A percentile compares a stretch with the other conserved stretches of the same genome.
These are phyloP conservation scores for Paedocypris micromegethes DNA, from an alignment of 2,797 vertebrate species.

Conservation along the genomic window DNA sequence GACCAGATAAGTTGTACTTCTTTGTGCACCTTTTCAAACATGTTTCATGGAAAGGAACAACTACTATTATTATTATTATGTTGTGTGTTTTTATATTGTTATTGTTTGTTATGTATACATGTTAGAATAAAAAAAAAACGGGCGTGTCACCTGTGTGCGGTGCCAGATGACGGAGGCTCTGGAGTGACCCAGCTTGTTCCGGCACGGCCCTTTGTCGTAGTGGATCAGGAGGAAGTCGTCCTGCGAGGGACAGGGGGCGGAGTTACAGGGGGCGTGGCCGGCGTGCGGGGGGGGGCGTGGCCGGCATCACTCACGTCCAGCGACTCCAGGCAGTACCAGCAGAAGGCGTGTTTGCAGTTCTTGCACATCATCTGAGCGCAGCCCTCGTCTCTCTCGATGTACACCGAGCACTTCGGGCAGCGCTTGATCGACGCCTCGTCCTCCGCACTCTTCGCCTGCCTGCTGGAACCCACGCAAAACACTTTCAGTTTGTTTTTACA, in stretches of 20 bases:
- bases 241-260: slow-evolving; percentile 48
- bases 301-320: slow-evolving; percentile 82
- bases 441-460: slow-evolving; percentile 61
- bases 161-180: slow-evolving; percentile 85
- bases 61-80: too few species aligned
- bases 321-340: slow-evolving; percentile 98
- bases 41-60: too few species aligned
- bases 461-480: neutral
- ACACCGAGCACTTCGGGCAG: slow-evolving; percentile 95
- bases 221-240: slow-evolving; percentile 84
- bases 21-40: too few species aligned
- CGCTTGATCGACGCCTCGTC: slow-evolving; percentile 92
- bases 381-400: slow-evolving; percentile 94
- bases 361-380: slow-evolving; percentile 99
- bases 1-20: too few species aligned
- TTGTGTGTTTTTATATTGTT: too few species aligned
- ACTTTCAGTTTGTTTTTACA: too few species aligned
- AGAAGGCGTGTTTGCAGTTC: slow-evolving; percentile 97
- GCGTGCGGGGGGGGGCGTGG: too few species aligned
- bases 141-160: slow-evolving; percentile 73
- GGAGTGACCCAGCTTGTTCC: slow-evolving; percentile 82
- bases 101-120: too few species aligned
- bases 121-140: too few species aligned
- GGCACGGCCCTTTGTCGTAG: slow-evolving; percentile 81
- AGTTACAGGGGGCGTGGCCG: too few species aligned